A percentile compares a stretch with the other conserved stretches of the same genome.
phyloP scores from a whole-genome alignment of 2,113 vertebrate species.

The Tragelaphus buxtoni region DNA sequence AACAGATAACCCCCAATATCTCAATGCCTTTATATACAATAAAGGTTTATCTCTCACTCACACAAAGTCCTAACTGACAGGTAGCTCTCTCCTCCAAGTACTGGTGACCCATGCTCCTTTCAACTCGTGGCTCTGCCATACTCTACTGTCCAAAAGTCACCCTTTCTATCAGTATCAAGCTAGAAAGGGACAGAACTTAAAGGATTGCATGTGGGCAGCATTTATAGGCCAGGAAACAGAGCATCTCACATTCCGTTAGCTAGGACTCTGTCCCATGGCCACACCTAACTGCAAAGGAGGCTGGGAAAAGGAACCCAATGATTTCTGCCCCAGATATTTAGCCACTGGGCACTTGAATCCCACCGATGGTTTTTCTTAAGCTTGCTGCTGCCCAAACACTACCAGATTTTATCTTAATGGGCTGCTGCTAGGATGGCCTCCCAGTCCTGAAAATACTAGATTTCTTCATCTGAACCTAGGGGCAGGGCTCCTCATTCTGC shows the following conservation, averaged over 20 bases:
- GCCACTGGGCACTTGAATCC: background rate
- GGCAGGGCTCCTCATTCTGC: background rate
- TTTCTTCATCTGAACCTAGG: conserved; percentile 17
- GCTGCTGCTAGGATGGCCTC: background rate
- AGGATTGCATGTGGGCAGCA: background rate
- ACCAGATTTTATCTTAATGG: conserved; percentile 14
- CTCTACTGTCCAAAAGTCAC: background rate
- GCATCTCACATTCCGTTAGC: background rate
- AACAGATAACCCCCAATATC: background rate
- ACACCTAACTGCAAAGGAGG: background rate
- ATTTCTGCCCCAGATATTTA: background rate
- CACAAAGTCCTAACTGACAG: background rate
- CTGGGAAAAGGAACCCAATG: background rate
- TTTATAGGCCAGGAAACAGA: background rate
- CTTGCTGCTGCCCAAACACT: background rate
- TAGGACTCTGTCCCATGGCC: background rate
- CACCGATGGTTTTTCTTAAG: background rate
- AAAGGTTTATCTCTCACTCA: background rate
- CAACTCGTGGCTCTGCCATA: background rate
- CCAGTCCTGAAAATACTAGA: conserved; percentile 2
- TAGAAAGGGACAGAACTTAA: background rate
- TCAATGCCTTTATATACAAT: conserved; percentile 1
- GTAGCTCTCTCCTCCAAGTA: background rate
- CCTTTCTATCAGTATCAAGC: background rate
- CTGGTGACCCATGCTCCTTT: background rate